These are phyloP conservation scores for Plemyria rubiginata DNA, from an alignment of 2,888 invertebrate species.

Conservation along the genomic window DNA sequence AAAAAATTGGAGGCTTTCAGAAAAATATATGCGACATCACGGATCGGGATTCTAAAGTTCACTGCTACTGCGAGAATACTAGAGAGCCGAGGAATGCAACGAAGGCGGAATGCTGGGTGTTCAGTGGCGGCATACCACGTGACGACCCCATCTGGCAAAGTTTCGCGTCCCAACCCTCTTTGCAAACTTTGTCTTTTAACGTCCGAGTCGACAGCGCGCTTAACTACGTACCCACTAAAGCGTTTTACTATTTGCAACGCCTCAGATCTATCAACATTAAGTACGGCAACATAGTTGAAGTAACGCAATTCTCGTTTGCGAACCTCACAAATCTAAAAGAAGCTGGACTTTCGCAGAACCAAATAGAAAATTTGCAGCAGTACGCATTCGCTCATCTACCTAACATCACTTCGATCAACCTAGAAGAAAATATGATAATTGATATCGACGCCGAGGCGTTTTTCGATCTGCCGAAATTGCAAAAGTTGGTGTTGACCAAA, in stretches of 20 bases:
- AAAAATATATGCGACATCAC: conserved; percentile 86
- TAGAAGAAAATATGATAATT: conserved; percentile 91
- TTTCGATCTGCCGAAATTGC: conserved; percentile 88
- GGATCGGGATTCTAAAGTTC: conserved; percentile 84
- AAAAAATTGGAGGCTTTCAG: conserved; percentile 77
- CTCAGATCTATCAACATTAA: conserved; percentile 88
- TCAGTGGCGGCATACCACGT: conserved; percentile 87
- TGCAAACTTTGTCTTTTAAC: conserved; percentile 89
- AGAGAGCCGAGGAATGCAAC: conserved; percentile 85
- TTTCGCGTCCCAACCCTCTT: conserved; percentile 89
- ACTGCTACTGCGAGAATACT: conserved; percentile 88
- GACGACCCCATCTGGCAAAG: conserved; percentile 91
- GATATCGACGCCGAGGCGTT: conserved; percentile 91
- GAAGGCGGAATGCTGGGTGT: conserved; percentile 91
- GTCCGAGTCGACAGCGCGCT: conserved; percentile 88
- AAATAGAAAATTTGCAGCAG: conserved; percentile 87
- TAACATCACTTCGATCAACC: conserved; percentile 87
- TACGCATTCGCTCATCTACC: conserved; percentile 90
- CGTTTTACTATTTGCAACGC: conserved; percentile 87
- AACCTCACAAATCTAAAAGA: conserved; percentile 89
- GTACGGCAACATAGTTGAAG: conserved; percentile 89
- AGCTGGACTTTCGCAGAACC: conserved; percentile 88
- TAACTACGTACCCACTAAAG: conserved; percentile 89
- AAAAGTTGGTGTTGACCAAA: conserved; percentile 91
- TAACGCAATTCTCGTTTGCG: conserved; percentile 89